phyloP scores from a whole-genome alignment of 2,113 vertebrate species.

The Apodemus speciosus region DNA sequence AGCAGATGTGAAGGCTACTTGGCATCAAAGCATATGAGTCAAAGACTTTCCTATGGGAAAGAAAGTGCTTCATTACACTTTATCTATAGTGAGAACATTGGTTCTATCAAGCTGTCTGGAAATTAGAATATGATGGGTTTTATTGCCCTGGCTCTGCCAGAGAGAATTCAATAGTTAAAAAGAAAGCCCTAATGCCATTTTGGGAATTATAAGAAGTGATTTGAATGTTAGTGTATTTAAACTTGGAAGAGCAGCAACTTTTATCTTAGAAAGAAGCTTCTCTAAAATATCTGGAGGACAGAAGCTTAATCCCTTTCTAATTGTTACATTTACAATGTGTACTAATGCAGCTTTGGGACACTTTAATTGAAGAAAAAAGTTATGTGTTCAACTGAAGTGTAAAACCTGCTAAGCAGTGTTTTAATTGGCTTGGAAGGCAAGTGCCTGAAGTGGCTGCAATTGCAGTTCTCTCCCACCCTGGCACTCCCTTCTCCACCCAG shows the following conservation, averaged over 20 bases:
- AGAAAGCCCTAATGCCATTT: conserved; percentile 68
- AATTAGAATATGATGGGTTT: conserved; percentile 83
- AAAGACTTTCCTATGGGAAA: conserved; percentile 85
- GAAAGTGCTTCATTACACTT: conserved; percentile 82
- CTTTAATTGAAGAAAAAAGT: conserved; percentile 70
- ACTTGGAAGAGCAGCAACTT: conserved; percentile 66
- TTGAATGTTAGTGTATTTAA: conserved; percentile 78
- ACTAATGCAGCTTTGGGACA: conserved; percentile 62
- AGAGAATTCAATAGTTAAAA: conserved; percentile 82
- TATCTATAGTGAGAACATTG: conserved; percentile 78
- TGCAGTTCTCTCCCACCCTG: background rate
- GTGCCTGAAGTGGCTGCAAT: background rate
- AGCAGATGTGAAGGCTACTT: conserved; percentile 86
- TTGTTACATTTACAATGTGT: conserved; percentile 47
- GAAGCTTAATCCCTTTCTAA: conserved; percentile 67
- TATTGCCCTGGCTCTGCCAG: conserved; percentile 74
- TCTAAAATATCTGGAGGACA: conserved; percentile 65
- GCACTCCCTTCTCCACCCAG: background rate
- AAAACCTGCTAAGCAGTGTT: conserved; percentile 58
- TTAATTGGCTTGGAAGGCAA: conserved; percentile 56
- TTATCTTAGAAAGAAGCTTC: conserved; percentile 68
- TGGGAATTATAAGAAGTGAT: conserved; percentile 70
- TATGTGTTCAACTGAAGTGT: conserved; percentile 49
- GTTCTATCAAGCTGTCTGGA: conserved; percentile 83
- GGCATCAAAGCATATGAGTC: conserved; percentile 81